Percentiles rank a stretch among this genome's conserved stretches.
phyloP scores from a whole-genome alignment of 2,113 vertebrate species.

The Cyanoderma ruficeps region DNA sequence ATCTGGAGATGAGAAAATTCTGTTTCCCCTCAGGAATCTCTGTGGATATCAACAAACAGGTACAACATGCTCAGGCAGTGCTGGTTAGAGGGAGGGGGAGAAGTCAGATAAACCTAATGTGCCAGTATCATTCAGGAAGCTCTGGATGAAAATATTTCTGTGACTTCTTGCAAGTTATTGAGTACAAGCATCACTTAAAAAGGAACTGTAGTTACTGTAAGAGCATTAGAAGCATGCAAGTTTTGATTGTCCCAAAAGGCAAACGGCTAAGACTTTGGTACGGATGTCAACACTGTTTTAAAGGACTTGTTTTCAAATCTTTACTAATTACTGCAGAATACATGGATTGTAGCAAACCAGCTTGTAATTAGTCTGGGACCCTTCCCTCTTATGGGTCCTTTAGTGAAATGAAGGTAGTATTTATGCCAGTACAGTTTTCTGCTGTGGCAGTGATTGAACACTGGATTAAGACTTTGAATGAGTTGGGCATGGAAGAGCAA shows the following conservation, averaged over 20 bases:
- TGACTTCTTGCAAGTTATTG: neutral
- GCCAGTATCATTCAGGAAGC: neutral
- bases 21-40: neutral
- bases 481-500: neutral
- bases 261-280: neutral
- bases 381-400: neutral
- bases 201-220: neutral
- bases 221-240: neutral
- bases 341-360: neutral
- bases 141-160: neutral
- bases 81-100: neutral
- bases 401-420: neutral
- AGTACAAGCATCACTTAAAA: neutral
- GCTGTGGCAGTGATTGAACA: neutral
- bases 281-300: neutral
- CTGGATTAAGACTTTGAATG: conserved; percentile 23
- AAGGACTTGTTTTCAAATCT: conserved; percentile 20
- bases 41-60: neutral
- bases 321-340: conserved; percentile 24
- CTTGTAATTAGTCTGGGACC: neutral
- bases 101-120: neutral
- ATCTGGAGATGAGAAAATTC: neutral
- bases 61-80: neutral
- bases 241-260: neutral
- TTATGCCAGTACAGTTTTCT: neutral